phyloP scores from a whole-genome alignment of 2,113 vertebrate genomes.

The Bufo bufo region DNA sequence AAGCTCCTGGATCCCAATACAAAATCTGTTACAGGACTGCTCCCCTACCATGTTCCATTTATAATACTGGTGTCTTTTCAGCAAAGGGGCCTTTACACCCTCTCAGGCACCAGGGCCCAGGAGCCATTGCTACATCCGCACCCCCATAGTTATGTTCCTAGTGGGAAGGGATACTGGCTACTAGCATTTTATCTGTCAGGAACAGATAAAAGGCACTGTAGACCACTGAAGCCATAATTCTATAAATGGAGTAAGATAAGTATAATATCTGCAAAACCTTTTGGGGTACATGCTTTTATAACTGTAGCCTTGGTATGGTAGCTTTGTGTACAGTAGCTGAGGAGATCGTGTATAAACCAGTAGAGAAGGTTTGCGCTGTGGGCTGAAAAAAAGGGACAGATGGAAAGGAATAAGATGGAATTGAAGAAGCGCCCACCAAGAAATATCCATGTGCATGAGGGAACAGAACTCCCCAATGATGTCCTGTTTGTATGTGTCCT shows the following conservation, averaged over 20 bases:
- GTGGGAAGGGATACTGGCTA: too few species aligned
- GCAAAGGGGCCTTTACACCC: too few species aligned
- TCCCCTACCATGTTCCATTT: too few species aligned
- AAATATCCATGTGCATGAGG: neutral
- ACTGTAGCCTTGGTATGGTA: neutral
- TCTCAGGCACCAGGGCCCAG: too few species aligned
- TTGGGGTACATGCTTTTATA: neutral
- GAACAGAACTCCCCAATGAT: neutral
- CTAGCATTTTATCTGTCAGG: too few species aligned
- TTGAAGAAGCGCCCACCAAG: neutral
- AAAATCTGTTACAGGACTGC: too few species aligned
- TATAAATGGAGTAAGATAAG: neutral
- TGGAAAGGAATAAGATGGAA: neutral
- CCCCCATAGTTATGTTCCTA: too few species aligned
- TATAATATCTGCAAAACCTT: neutral
- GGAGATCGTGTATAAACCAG: neutral
- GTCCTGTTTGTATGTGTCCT: slow-evolving; percentile 8
- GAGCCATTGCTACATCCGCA: too few species aligned
- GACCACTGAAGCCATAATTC: too few species aligned
- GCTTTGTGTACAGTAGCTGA: neutral
- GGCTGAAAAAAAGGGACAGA: neutral
- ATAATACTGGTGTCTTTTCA: too few species aligned
- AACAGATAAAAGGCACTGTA: too few species aligned
- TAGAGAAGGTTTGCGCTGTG: neutral
- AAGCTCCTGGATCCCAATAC: too few species aligned